These are phyloP conservation scores for Harpalus rufipes DNA, from an alignment of 2,888 invertebrate species.

Conservation along the genomic window DNA sequence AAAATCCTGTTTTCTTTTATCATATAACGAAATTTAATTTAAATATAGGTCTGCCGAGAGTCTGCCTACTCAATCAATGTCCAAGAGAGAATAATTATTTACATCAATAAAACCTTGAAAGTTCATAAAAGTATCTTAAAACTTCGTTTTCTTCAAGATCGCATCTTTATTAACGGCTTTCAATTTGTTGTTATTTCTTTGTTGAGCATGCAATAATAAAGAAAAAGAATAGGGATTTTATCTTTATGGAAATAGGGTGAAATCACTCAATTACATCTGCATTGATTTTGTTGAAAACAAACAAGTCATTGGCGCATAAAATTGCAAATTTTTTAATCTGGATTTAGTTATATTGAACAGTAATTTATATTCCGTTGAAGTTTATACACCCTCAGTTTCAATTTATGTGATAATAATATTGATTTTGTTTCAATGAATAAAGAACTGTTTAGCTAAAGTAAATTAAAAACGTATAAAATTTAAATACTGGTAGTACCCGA, in stretches of 20 bases:
- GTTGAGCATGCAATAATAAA: neutral
- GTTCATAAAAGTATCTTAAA: neutral
- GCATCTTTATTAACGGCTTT: conserved; percentile 2
- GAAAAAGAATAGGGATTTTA: neutral
- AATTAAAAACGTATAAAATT: conserved; percentile 21
- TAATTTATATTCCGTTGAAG: conserved; percentile 43
- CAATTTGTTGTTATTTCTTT: conserved; percentile 4
- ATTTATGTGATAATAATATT: conserved; percentile 59
- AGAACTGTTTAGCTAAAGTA: neutral
- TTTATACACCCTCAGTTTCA: conserved; percentile 32
- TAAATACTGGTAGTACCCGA: conserved; percentile 36
- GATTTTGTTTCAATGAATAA: conserved; percentile 52
- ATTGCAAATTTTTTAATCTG: conserved; percentile 58
- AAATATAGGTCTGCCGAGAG: neutral
- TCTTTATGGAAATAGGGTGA: conserved; percentile 7
- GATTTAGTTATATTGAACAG: conserved; percentile 33
- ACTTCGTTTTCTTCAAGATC: neutral
- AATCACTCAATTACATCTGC: conserved; percentile 35
- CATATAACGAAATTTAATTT: neutral
- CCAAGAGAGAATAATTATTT: neutral
- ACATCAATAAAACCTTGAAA: neutral
- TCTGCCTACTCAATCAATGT: no score
- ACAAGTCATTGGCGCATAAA: conserved; percentile 42
- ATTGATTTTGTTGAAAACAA: conserved; percentile 34
- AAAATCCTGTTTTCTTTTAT: no score